Percentiles rank a stretch among this genome's conserved stretches.
Evolutionary conservation across 2,797 vertebrate species (phyloP).

Genomic region (Tokudaia tokunoshimensis): DNA sequence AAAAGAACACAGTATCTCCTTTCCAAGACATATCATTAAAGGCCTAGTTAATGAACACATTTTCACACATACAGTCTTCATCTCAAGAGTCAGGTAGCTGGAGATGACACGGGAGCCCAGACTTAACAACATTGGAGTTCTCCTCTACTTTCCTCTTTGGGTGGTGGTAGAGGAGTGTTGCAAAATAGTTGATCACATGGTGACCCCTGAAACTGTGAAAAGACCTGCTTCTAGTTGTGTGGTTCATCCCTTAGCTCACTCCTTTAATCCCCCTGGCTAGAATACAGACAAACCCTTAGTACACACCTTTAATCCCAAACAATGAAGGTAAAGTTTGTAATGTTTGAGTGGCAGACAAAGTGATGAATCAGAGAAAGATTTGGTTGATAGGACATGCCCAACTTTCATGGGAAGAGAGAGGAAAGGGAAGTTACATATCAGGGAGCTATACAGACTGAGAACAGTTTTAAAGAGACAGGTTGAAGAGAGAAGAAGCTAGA

Average conservation of each 20-base stretch:
- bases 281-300: background rate
- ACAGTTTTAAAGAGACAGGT: background rate
- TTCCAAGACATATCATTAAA: background rate
- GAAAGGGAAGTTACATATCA: background rate
- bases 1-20: background rate
- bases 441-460: too few species aligned
- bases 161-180: background rate
- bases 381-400: background rate
- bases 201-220: background rate
- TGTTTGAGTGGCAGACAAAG: background rate
- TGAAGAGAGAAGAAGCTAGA: background rate
- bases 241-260: background rate
- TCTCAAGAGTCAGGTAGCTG: background rate
- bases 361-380: background rate
- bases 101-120: background rate
- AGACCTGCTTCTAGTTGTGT: background rate
- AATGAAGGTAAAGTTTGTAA: background rate
- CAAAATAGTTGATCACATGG: background rate
- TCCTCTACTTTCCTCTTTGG: background rate
- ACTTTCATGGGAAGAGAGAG: background rate
- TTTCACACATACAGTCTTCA: background rate
- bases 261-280: too few species aligned
- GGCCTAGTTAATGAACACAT: too few species aligned
- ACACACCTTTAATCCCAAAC: background rate
- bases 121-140: too few species aligned